Percentiles rank a stretch among this genome's conserved stretches.
Evolutionary conservation across 2,797 vertebrate species (phyloP).

Genomic region (Hylomyscus alleni): DNA sequence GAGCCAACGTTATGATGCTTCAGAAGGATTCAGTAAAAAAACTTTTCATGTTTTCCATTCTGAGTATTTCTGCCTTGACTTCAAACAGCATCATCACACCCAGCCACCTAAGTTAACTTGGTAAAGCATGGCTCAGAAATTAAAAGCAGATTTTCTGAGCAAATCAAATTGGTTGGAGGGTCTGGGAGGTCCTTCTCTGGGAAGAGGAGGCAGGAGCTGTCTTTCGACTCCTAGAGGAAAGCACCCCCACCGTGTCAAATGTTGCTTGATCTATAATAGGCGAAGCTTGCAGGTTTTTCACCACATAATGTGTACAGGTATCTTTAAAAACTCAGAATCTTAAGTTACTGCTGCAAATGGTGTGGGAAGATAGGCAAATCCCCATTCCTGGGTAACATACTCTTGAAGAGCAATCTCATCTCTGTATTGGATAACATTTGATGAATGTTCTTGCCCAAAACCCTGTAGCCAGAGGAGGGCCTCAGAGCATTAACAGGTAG

Average conservation of each 20-base stretch:
- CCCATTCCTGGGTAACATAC: background rate
- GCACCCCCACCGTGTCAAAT: background rate
- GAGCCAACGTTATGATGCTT: background rate
- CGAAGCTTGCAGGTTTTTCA: background rate
- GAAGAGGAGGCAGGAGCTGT: background rate
- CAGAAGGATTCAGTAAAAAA: background rate
- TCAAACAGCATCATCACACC: background rate
- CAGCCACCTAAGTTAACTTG: background rate
- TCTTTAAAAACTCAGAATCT: background rate
- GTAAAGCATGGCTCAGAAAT: background rate
- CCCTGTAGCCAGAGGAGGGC: background rate
- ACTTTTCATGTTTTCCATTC: slow-evolving; percentile 14
- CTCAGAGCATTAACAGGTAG: background rate
- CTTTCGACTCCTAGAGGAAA: background rate
- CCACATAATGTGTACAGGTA: background rate
- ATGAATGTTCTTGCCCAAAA: background rate
- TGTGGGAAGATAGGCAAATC: background rate
- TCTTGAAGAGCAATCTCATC: background rate
- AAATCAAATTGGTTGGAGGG: background rate
- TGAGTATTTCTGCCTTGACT: slow-evolving; percentile 34
- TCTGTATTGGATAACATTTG: background rate
- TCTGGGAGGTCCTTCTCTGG: background rate
- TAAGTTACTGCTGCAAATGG: background rate
- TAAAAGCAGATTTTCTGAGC: slow-evolving; percentile 3
- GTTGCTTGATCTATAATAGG: background rate